These are phyloP conservation scores for Malthinus seriepunctatus DNA, from an alignment of 2,888 invertebrate species.

Conservation along the genomic window DNA sequence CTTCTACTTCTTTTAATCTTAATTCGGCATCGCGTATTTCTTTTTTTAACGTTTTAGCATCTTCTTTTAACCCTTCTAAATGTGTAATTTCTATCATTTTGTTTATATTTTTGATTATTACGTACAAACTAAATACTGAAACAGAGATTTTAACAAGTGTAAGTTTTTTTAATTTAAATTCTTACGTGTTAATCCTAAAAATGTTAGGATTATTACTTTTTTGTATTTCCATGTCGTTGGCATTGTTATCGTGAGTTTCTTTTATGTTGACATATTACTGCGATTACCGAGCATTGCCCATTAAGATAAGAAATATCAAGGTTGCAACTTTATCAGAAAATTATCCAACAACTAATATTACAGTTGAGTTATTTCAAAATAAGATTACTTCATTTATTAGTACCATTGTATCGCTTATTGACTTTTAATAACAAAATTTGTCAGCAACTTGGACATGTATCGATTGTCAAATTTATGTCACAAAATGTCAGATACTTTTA, in stretches of 20 bases:
- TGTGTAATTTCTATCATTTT: neutral
- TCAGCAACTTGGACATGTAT: too few species aligned
- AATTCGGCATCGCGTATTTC: slow-evolving; percentile 66
- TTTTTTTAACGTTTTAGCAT: slow-evolving; percentile 37
- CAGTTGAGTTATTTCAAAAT: neutral
- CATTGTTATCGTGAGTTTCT: neutral
- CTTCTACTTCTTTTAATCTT: slow-evolving; percentile 69
- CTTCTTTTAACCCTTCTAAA: slow-evolving; percentile 13
- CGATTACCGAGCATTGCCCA: neutral
- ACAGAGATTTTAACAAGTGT: too few species aligned
- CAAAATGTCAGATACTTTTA: too few species aligned
- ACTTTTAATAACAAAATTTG: too few species aligned
- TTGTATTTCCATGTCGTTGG: slow-evolving; percentile 2
- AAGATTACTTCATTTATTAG: too few species aligned
- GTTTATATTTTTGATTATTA: neutral
- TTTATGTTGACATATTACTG: neutral
- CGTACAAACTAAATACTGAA: slow-evolving; percentile 1
- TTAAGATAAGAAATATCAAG: neutral
- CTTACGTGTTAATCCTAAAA: neutral
- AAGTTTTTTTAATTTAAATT: too few species aligned
- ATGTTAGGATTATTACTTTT: neutral
- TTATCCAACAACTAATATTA: neutral
- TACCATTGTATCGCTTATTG: too few species aligned
- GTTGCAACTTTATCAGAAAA: neutral
- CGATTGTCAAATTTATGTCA: too few species aligned